phyloP scores from a whole-genome alignment of 2,888 invertebrate species.

The Pherbina coryleti region DNA sequence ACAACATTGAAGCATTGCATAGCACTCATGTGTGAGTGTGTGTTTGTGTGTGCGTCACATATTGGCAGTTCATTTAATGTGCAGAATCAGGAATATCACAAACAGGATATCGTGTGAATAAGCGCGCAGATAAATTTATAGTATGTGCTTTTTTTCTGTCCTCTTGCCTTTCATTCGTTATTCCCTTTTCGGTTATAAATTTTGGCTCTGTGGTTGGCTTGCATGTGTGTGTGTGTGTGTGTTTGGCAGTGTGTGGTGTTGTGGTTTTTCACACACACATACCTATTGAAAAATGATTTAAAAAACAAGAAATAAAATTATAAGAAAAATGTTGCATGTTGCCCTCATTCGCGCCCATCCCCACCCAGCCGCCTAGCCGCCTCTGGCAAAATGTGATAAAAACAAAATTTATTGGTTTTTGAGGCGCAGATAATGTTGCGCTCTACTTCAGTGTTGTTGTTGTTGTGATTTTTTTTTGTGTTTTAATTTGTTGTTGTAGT shows the following conservation, averaged over 20 bases:
- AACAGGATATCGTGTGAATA: conserved; percentile 34
- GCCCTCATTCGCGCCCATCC: conserved; percentile 2
- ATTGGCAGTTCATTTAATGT: conserved; percentile 39
- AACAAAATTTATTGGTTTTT: conserved; percentile 41
- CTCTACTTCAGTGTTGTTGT: conserved; percentile 4
- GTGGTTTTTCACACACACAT: conserved; percentile 14
- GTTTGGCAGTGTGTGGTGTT: conserved; percentile 10
- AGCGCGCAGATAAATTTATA: conserved; percentile 32
- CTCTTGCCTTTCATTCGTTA: conserved; percentile 13
- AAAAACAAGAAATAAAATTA: conserved; percentile 34
- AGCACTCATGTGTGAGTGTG: neutral
- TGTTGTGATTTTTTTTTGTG: neutral
- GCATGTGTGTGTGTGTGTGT: neutral
- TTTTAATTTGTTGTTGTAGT: conserved; percentile 15
- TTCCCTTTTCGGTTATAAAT: conserved; percentile 40
- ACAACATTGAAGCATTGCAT: neutral
- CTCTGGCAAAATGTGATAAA: conserved; percentile 37
- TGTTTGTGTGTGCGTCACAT: conserved; percentile 12
- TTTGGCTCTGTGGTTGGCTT: conserved; percentile 30
- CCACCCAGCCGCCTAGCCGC: neutral
- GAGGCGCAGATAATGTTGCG: conserved; percentile 37
- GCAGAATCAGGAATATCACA: conserved; percentile 37
- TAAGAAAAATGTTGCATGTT: conserved; percentile 14
- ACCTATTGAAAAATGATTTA: conserved; percentile 19
- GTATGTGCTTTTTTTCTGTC: neutral